Percentiles rank a stretch among this genome's conserved stretches.
These are phyloP conservation scores for Scaptomyza pallida DNA, from an alignment of 1,140 invertebrate species.

Conservation along the genomic window DNA sequence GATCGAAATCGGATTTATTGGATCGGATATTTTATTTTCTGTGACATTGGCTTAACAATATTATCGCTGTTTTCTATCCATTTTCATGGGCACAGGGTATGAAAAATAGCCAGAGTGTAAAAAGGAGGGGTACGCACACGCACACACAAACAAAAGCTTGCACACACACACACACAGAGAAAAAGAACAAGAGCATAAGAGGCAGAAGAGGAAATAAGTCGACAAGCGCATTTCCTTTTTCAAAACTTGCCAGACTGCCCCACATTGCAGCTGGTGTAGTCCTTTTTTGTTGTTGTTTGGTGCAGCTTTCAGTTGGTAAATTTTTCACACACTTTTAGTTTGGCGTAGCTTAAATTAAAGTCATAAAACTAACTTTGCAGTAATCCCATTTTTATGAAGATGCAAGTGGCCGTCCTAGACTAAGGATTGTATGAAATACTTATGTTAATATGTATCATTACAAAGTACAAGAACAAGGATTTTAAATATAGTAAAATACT, in stretches of 20 bases:
- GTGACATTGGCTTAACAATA: background rate
- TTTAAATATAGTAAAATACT: background rate
- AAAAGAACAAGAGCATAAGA: slow-evolving; percentile 11
- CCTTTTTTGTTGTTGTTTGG: slow-evolving; percentile 10
- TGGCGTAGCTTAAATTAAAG: slow-evolving; percentile 21
- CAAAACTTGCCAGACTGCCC: slow-evolving; percentile 58
- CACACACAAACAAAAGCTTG: background rate
- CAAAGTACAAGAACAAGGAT: background rate
- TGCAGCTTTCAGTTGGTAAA: background rate
- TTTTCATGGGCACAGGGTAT: background rate
- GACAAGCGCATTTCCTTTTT: slow-evolving; percentile 59
- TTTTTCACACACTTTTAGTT: slow-evolving; percentile 2
- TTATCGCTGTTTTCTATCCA: background rate
- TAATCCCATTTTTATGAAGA: slow-evolving; percentile 20
- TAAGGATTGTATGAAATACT: background rate
- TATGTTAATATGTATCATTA: background rate
- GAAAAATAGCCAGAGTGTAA: background rate
- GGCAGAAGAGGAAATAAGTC: slow-evolving; percentile 25
- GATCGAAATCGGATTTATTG: background rate
- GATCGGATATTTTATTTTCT: background rate
- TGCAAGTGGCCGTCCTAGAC: background rate
- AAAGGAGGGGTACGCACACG: background rate
- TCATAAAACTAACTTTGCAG: slow-evolving; percentile 22
- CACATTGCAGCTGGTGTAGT: slow-evolving; percentile 30
- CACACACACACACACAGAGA: slow-evolving; percentile 20